phyloP scores from a whole-genome alignment of 2,888 invertebrate genomes.

The Xylota segnis region DNA sequence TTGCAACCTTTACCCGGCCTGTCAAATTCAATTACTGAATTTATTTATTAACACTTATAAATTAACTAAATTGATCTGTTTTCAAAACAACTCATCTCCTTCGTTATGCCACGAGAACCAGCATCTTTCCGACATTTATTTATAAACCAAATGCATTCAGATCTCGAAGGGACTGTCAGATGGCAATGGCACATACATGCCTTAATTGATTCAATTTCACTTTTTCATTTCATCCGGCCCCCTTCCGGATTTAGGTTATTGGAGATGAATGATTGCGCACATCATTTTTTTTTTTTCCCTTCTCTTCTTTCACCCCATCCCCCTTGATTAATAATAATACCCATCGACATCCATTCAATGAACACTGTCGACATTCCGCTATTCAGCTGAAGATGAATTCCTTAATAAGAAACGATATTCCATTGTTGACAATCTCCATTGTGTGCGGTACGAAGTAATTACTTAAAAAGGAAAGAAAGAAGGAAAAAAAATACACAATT shows the following conservation, averaged over 20 bases:
- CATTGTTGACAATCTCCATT: slow-evolving; percentile 37
- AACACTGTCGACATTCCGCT: slow-evolving; percentile 37
- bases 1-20: slow-evolving; percentile 33
- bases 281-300: slow-evolving; percentile 9
- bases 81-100: slow-evolving; percentile 8
- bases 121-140: neutral
- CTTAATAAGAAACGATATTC: slow-evolving; percentile 23
- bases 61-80: slow-evolving; percentile 34
- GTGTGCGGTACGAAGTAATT: neutral
- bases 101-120: neutral
- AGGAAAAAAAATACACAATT: slow-evolving; percentile 13
- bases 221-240: slow-evolving; percentile 28
- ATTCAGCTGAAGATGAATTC: slow-evolving; percentile 29
- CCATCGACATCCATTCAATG: slow-evolving; percentile 44
- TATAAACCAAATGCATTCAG: slow-evolving; percentile 11
- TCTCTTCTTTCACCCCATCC: too few relatives aligned
- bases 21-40: slow-evolving; percentile 33
- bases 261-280: slow-evolving; percentile 37
- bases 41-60: slow-evolving; percentile 34
- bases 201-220: slow-evolving; percentile 56
- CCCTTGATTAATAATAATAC: slow-evolving; percentile 3
- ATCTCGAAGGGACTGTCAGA: slow-evolving; percentile 1
- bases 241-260: slow-evolving; percentile 24
- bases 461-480: slow-evolving; percentile 1
- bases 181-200: slow-evolving; percentile 44